A percentile compares a stretch with the other conserved stretches of the same genome.
These are phyloP conservation scores for Sceliomorpha sp. DNA, from an alignment of 2,888 invertebrate species.

Conservation along the genomic window DNA sequence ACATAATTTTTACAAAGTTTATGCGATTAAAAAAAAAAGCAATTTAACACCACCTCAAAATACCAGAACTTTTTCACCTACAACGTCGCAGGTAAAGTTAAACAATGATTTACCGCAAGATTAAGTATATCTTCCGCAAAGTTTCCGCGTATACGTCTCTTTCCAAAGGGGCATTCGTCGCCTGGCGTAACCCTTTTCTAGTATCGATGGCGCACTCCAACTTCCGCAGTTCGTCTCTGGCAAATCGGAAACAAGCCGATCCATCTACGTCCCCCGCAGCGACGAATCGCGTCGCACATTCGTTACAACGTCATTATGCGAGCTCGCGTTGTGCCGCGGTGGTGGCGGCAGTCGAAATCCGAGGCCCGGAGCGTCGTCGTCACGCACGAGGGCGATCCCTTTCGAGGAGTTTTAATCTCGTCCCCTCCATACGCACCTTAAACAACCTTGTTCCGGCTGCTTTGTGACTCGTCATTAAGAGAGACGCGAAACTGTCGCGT, in stretches of 20 bases:
- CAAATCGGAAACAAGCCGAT: slow-evolving; percentile 64
- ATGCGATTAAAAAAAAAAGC: too few species aligned
- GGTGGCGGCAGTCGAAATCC: slow-evolving; percentile 53
- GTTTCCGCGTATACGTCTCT: background rate
- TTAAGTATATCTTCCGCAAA: slow-evolving; percentile 29
- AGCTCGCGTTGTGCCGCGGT: slow-evolving; percentile 32
- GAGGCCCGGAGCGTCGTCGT: slow-evolving; percentile 45
- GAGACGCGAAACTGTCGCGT: slow-evolving; percentile 55
- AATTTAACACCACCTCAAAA: too few species aligned
- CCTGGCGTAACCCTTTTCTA: slow-evolving; percentile 13
- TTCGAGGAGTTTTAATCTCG: slow-evolving; percentile 64
- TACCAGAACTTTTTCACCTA: too few species aligned
- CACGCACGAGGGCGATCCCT: slow-evolving; percentile 54
- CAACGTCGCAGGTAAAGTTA: too few species aligned
- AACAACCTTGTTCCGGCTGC: slow-evolving; percentile 53
- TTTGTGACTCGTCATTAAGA: slow-evolving; percentile 59
- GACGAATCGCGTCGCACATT: slow-evolving; percentile 58
- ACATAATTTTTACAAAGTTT: too few species aligned
- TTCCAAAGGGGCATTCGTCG: slow-evolving; percentile 18
- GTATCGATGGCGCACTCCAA: slow-evolving; percentile 16
- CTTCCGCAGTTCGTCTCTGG: slow-evolving; percentile 51
- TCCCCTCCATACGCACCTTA: slow-evolving; percentile 54
- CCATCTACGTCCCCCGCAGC: slow-evolving; percentile 59
- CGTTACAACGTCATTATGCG: slow-evolving; percentile 57
- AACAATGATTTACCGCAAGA: too few species aligned